These are phyloP conservation scores for Tribolium freemani DNA, from an alignment of 2,888 invertebrate species.

Conservation along the genomic window DNA sequence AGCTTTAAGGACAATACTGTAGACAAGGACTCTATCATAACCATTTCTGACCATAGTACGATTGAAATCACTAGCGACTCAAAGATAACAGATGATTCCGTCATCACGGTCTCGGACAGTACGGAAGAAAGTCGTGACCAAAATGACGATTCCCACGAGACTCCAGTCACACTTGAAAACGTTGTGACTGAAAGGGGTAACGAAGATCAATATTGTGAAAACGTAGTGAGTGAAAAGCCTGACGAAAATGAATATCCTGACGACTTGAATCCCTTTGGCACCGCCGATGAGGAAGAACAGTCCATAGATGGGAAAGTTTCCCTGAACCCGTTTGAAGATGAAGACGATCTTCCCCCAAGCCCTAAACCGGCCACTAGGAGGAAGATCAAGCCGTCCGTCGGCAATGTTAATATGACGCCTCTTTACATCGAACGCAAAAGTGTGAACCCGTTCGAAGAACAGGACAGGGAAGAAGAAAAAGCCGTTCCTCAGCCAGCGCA, in stretches of 20 bases:
- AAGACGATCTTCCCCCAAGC: conserved; percentile 55
- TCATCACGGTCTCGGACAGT: conserved; percentile 36
- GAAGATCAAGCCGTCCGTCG: conserved; percentile 44
- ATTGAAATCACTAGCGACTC: background rate
- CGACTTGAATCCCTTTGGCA: conserved; percentile 87
- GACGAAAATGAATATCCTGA: conserved; percentile 72
- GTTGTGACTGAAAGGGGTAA: too few species aligned
- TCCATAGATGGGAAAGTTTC: conserved; percentile 42
- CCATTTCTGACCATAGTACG: background rate
- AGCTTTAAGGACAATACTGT: conserved; percentile 35
- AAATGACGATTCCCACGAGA: background rate
- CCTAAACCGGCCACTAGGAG: conserved; percentile 32
- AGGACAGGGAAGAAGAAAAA: conserved; percentile 50
- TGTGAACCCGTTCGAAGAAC: conserved; percentile 55
- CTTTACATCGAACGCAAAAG: conserved; percentile 47
- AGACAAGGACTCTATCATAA: background rate
- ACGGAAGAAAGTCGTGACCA: background rate
- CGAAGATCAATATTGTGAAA: too few species aligned
- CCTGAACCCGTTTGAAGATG: conserved; percentile 64
- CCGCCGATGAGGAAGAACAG: conserved; percentile 71
- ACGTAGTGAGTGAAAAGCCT: background rate
- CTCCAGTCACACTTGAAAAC: too few species aligned
- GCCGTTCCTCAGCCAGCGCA: conserved; percentile 39
- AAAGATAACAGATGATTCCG: conserved; percentile 1
- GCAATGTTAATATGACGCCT: conserved; percentile 39